phyloP scores from a whole-genome alignment of 2,113 vertebrate genomes.

The Spea multiplicata region DNA sequence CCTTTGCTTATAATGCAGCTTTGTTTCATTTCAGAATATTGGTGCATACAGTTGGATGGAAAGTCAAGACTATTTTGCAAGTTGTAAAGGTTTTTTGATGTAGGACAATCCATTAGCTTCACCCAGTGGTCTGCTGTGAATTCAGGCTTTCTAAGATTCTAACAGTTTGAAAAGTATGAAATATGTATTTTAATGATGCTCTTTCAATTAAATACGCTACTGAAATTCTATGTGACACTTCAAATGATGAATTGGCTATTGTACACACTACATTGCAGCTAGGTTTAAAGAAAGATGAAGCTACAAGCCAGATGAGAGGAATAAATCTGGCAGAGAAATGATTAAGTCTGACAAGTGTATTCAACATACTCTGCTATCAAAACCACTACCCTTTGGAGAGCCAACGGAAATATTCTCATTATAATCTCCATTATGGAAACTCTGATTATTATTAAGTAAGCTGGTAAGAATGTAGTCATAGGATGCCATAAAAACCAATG shows the following conservation, averaged over 20 bases:
- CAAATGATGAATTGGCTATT: constrained; percentile 20
- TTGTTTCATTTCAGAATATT: too few relatives aligned
- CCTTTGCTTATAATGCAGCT: too few relatives aligned
- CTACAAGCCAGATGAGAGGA: not conserved
- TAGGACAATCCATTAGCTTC: too few relatives aligned
- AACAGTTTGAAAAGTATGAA: not conserved
- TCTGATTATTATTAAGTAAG: too few relatives aligned
- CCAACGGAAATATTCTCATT: not conserved
- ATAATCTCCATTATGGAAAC: not conserved
- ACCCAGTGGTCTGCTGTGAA: not conserved
- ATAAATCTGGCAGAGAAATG: constrained; percentile 1
- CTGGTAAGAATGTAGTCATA: too few relatives aligned
- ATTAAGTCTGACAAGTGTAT: constrained; percentile 29
- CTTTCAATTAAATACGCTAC: constrained; percentile 25
- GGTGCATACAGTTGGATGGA: too few relatives aligned
- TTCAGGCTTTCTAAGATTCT: not conserved
- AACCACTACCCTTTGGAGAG: not conserved
- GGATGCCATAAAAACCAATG: too few relatives aligned
- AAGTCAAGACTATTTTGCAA: too few relatives aligned
- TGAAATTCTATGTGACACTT: not conserved
- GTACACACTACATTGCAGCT: not conserved
- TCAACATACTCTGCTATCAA: not conserved
- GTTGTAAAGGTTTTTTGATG: too few relatives aligned
- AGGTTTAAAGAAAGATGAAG: not conserved
- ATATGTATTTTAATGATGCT: constrained; percentile 22